These are phyloP conservation scores for Pollenia griseotomentosa DNA, from an alignment of 2,888 invertebrate species.

Conservation along the genomic window DNA sequence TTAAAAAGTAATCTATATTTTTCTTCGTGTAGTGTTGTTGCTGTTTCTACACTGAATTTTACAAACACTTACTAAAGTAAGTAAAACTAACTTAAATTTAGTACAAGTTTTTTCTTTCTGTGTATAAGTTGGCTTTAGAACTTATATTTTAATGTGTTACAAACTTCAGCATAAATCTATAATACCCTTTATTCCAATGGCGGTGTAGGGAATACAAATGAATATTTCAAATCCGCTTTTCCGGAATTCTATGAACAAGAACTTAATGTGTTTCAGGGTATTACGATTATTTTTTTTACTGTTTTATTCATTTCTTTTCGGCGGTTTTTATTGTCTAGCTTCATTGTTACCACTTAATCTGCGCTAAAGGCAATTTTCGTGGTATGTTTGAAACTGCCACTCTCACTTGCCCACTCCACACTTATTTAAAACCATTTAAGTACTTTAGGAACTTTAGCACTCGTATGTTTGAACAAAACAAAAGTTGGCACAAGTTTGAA, in stretches of 20 bases:
- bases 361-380: conserved; percentile 65
- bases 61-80: too few species aligned
- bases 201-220: not conserved
- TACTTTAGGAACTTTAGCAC: conserved; percentile 56
- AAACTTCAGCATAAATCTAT: too few species aligned
- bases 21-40: too few species aligned
- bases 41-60: too few species aligned
- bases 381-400: conserved; percentile 57
- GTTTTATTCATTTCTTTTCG: conserved; percentile 50
- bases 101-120: too few species aligned
- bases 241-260: conserved; percentile 63
- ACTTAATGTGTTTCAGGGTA: conserved; percentile 63
- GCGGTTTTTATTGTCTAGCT: conserved; percentile 71
- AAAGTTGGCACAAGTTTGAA: conserved; percentile 63
- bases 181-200: too few species aligned
- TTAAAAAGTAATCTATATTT: too few species aligned
- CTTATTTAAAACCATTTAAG: conserved; percentile 48
- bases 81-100: too few species aligned
- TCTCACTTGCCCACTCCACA: not conserved
- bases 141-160: too few species aligned
- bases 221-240: conserved; percentile 70
- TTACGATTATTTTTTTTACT: conserved; percentile 37
- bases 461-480: conserved; percentile 25
- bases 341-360: conserved; percentile 72
- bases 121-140: too few species aligned